phyloP scores from a whole-genome alignment of 2,797 vertebrate genomes.

The Channallabes apus region DNA sequence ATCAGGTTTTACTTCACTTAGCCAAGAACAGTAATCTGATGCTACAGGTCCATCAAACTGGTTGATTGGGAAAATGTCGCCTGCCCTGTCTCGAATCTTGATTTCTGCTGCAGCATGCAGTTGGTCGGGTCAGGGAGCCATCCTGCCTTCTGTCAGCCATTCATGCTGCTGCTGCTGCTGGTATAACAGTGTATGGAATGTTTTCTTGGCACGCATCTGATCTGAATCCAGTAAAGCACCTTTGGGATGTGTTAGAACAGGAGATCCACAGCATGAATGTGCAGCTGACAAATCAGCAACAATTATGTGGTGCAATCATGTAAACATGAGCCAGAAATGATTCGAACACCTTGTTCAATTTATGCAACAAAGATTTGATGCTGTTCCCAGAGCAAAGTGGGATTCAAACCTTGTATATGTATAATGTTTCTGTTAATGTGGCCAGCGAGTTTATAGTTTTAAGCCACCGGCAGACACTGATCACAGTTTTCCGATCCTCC shows the following conservation, averaged over 20 bases:
- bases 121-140: not conserved
- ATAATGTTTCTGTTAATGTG: not conserved
- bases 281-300: not conserved
- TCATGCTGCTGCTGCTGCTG: not conserved
- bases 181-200: not conserved
- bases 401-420: not conserved
- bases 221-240: not conserved
- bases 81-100: not conserved
- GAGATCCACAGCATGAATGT: constrained; percentile 1
- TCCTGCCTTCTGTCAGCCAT: not conserved
- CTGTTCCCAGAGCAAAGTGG: not conserved
- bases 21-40: not conserved
- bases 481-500: not conserved
- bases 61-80: constrained; percentile 3
- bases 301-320: constrained; percentile 13
- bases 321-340: not conserved
- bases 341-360: not conserved
- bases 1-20: not conserved
- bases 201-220: constrained; percentile 7
- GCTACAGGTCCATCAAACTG: not conserved
- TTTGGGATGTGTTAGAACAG: constrained; percentile 9
- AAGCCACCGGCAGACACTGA: not conserved
- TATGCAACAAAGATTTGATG: not conserved
- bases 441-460: not conserved
- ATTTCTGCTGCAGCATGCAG: constrained; percentile 11